Evolutionary conservation across 2,888 invertebrate genomes (phyloP).

Genomic region (Rugalucina vietnamica): DNA sequence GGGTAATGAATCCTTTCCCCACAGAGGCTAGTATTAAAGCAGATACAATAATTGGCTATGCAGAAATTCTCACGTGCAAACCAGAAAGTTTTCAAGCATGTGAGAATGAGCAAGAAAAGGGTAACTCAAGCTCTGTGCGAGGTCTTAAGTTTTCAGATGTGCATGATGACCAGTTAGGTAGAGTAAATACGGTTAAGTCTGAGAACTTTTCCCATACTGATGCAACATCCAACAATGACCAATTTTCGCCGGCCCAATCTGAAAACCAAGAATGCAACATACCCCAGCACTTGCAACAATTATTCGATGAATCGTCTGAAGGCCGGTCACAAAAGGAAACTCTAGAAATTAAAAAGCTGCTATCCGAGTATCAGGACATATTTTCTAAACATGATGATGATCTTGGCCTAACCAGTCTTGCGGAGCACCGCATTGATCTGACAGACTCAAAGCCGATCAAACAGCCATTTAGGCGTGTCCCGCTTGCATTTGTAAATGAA

Average conservation of each 20-base stretch:
- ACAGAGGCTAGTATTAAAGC: slow-evolving; percentile 26
- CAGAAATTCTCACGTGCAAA: slow-evolving; percentile 27
- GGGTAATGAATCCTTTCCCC: slow-evolving; percentile 42
- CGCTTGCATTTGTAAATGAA: slow-evolving; percentile 32
- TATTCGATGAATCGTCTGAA: slow-evolving; percentile 8
- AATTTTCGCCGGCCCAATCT: neutral
- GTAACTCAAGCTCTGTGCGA: neutral
- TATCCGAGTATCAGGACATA: slow-evolving; percentile 19
- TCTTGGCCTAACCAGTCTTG: slow-evolving; percentile 26
- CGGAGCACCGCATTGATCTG: slow-evolving; percentile 37
- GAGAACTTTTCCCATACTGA: too few species aligned
- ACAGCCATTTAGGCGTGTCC: slow-evolving; percentile 26
- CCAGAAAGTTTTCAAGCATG: neutral
- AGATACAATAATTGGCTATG: slow-evolving; percentile 42
- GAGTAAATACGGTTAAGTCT: too few species aligned
- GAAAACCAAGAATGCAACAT: neutral
- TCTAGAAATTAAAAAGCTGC: slow-evolving; percentile 13
- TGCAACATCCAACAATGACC: too few species aligned
- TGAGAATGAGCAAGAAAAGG: slow-evolving; percentile 7
- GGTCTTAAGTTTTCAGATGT: neutral
- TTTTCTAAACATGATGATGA: slow-evolving; percentile 39
- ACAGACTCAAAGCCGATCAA: slow-evolving; percentile 37
- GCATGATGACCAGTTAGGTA: too few species aligned
- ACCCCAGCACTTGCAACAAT: slow-evolving; percentile 22
- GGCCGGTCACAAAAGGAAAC: neutral